phyloP scores from a whole-genome alignment of 2,113 vertebrate species.

The Tychaedon coryphoeus region DNA sequence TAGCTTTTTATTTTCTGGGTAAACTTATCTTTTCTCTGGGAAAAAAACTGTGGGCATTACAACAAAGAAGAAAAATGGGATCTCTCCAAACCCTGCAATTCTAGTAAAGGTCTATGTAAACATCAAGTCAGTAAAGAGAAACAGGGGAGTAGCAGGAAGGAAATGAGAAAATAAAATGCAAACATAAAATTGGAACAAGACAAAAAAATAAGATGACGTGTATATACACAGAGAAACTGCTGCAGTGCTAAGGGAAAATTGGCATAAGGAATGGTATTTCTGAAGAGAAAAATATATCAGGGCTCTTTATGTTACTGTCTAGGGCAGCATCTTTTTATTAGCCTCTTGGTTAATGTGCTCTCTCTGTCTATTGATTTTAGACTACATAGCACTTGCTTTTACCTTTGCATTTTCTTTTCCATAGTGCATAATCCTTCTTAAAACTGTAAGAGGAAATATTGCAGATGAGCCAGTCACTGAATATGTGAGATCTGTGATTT shows the following conservation, averaged over 20 bases:
- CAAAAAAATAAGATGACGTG: conserved; percentile 66
- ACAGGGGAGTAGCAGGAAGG: conserved; percentile 70
- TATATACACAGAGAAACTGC: conserved; percentile 21
- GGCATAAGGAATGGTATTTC: conserved; percentile 32
- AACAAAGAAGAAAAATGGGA: conserved; percentile 62
- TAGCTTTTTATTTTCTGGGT: conserved; percentile 81
- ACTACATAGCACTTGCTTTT: conserved; percentile 46
- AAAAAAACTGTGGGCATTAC: conserved; percentile 61
- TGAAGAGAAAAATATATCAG: conserved; percentile 60
- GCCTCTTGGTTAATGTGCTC: conserved; percentile 64
- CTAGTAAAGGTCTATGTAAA: conserved; percentile 76
- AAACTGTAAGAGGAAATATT: conserved; percentile 13
- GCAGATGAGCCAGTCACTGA: neutral
- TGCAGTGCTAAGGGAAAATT: conserved; percentile 47
- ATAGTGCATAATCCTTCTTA: neutral
- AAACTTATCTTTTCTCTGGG: conserved; percentile 78
- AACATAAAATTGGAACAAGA: conserved; percentile 75
- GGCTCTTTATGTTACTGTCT: conserved; percentile 56
- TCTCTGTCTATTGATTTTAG: conserved; percentile 62
- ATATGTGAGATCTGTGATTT: conserved; percentile 5
- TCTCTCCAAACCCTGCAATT: conserved; percentile 67
- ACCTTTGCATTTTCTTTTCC: conserved; percentile 28
- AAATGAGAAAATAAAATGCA: conserved; percentile 82
- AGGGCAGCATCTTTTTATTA: conserved; percentile 69
- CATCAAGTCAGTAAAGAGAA: conserved; percentile 68